Conservation (phyloP, 2,888 invertebrate genomes). For the Cephalotes varians region DNA sequence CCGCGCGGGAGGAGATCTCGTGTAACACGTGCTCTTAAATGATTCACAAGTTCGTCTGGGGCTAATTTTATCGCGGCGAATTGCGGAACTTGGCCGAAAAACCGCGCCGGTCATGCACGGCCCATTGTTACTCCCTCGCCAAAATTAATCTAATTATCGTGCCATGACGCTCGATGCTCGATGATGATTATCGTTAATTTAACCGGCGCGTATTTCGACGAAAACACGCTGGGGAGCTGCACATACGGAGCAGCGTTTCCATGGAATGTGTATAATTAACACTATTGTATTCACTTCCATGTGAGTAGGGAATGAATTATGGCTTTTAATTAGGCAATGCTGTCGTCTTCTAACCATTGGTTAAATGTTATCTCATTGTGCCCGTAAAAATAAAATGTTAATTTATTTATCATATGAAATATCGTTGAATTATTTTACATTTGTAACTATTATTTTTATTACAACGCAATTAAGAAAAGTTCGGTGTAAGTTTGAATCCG, state of each 20-base stretch:
- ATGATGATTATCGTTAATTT: conserved; percentile 42
- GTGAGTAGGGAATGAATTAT: conserved; percentile 40
- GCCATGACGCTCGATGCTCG: not conserved
- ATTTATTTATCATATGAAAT: not conserved
- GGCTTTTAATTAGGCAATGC: conserved; percentile 35
- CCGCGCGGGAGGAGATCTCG: not conserved
- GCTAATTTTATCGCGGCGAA: conserved; percentile 39
- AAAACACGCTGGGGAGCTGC: conserved; percentile 1
- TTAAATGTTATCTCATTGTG: conserved; percentile 30
- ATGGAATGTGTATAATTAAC: conserved; percentile 36
- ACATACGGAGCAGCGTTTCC: not conserved
- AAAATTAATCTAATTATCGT: conserved; percentile 33
- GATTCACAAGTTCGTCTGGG: conserved; percentile 21
- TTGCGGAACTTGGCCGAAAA: not conserved
- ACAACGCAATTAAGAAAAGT: not conserved
- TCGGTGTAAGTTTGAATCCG: too few species aligned
- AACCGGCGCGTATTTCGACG: not conserved
- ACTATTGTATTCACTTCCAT: conserved; percentile 44
- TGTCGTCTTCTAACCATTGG: conserved; percentile 14
- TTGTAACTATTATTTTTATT: not conserved
- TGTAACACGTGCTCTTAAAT: conserved; percentile 30
- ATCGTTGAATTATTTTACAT: not conserved
- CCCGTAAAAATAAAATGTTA: conserved; percentile 20
- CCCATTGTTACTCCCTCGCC: conserved; percentile 13
- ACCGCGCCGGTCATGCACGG: conserved; percentile 18